phyloP scores from a whole-genome alignment of 2,888 invertebrate genomes.

The Tenthredo amoena region DNA sequence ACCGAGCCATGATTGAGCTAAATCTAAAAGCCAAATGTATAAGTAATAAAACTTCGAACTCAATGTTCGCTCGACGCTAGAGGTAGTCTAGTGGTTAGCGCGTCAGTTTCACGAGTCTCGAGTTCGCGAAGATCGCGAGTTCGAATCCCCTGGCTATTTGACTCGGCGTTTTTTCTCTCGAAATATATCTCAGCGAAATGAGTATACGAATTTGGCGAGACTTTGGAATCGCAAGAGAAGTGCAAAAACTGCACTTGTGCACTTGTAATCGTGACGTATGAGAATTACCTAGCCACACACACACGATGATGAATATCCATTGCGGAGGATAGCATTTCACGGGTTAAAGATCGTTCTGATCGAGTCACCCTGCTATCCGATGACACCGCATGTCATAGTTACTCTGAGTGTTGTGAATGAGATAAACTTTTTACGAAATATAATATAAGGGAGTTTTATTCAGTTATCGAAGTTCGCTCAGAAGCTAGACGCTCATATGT shows the following conservation, averaged over 20 bases:
- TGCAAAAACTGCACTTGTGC: not conserved
- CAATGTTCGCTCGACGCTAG: not conserved
- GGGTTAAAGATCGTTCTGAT: constrained; percentile 65
- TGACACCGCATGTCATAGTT: constrained; percentile 72
- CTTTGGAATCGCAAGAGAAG: not conserved
- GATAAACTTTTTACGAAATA: constrained; percentile 17
- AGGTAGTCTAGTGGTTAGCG: constrained; percentile 63
- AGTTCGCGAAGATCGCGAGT: constrained; percentile 56
- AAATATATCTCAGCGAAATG: not conserved
- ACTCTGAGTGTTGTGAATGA: constrained; percentile 70
- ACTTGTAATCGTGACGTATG: not conserved
- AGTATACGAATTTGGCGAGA: not conserved
- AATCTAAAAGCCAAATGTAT: not conserved
- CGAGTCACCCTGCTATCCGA: constrained; percentile 57
- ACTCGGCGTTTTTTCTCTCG: not conserved
- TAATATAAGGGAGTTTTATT: not conserved
- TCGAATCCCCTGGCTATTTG: constrained; percentile 58
- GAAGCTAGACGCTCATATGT: not conserved
- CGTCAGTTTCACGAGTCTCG: constrained; percentile 17
- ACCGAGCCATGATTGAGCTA: not conserved
- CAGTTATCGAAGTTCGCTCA: not conserved
- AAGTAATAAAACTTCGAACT: not conserved
- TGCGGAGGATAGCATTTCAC: constrained; percentile 62
- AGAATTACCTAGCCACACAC: constrained; percentile 41
- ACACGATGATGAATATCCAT: constrained; percentile 69